phyloP scores from a whole-genome alignment of 2,797 vertebrate species.

The Psittacula echo region DNA sequence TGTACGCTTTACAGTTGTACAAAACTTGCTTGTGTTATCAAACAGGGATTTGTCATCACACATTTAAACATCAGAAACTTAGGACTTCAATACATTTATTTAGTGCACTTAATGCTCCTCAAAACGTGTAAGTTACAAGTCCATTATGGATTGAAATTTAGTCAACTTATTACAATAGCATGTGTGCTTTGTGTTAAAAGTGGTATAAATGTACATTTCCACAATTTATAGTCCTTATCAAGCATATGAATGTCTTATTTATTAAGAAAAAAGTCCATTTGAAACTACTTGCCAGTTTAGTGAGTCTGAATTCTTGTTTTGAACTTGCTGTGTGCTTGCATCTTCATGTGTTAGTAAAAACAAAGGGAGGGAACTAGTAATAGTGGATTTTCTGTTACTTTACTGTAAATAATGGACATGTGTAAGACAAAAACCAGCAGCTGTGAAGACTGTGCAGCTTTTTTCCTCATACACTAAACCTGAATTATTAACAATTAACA shows the following conservation, averaged over 20 bases:
- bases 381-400: slow-evolving; percentile 31
- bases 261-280: background rate
- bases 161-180: background rate
- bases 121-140: background rate
- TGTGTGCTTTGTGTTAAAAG: slow-evolving; percentile 1
- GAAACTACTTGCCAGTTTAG: background rate
- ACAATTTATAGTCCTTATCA: slow-evolving; percentile 7
- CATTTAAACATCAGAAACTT: background rate
- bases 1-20: background rate
- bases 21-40: background rate
- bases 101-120: background rate
- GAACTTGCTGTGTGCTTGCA: background rate
- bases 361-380: slow-evolving; percentile 4
- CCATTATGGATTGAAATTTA: background rate
- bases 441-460: slow-evolving; percentile 25
- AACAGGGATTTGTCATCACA: background rate
- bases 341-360: slow-evolving; percentile 12
- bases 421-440: background rate
- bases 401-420: slow-evolving; percentile 70
- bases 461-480: slow-evolving; percentile 58
- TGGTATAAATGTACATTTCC: background rate
- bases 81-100: background rate
- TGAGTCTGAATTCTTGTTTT: background rate
- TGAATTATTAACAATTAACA: background rate
- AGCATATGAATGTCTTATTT: background rate